phyloP scores from a whole-genome alignment of 2,113 vertebrate species.

The Microtus montanus region DNA sequence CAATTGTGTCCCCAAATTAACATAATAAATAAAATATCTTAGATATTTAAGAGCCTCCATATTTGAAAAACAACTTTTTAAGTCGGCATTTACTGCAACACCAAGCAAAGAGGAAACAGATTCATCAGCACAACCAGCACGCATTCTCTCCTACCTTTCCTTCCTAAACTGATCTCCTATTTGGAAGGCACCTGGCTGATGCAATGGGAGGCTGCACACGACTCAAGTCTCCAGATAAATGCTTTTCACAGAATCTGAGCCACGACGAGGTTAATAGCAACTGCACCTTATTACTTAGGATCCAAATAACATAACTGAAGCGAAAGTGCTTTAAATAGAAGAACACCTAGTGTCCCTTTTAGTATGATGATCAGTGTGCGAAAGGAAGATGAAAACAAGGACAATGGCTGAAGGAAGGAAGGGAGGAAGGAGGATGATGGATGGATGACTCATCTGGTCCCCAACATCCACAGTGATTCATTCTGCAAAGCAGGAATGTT shows the following conservation, averaged over 20 bases:
- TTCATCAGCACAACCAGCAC: neutral
- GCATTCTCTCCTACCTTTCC: neutral
- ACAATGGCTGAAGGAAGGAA: neutral
- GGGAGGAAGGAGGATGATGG: neutral
- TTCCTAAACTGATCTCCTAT: neutral
- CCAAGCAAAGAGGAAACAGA: neutral
- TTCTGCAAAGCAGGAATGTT: conserved; percentile 52
- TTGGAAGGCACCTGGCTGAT: neutral
- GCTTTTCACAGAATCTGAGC: neutral
- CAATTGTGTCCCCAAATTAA: neutral
- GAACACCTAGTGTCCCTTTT: neutral
- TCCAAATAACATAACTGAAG: neutral
- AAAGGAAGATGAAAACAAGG: neutral
- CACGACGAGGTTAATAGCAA: neutral
- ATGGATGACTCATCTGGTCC: conserved; percentile 46
- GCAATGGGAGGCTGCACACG: neutral
- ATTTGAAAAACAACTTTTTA: conserved; percentile 31
- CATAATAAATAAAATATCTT: neutral
- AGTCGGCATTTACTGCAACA: neutral
- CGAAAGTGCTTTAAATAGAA: neutral
- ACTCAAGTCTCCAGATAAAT: neutral
- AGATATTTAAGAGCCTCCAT: neutral
- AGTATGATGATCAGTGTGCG: neutral
- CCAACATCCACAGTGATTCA: conserved; percentile 57
- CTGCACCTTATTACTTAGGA: neutral